A percentile compares a stretch with the other conserved stretches of the same genome.
Evolutionary conservation across 2,888 invertebrate species (phyloP).

Genomic region (Loripinus fragilis): DNA sequence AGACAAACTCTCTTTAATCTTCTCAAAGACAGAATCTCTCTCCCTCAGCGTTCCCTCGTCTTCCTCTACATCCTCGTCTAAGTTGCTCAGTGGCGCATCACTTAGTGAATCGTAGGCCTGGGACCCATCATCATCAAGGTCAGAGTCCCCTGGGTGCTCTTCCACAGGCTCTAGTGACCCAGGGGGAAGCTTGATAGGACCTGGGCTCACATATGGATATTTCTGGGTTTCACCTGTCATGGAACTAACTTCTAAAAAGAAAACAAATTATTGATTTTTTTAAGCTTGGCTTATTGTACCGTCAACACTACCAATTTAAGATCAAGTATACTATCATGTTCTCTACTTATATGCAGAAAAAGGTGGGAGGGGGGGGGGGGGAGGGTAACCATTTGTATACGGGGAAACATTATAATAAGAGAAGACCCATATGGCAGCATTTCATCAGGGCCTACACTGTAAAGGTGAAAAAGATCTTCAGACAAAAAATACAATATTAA

Average conservation of each 20-base stretch:
- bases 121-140: conserved; percentile 34
- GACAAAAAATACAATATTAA: no score
- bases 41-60: conserved; percentile 43
- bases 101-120: conserved; percentile 30
- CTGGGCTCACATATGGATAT: conserved; percentile 39
- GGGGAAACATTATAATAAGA: no score
- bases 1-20: conserved; percentile 64
- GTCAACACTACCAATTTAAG: no score
- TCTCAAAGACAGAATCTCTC: conserved; percentile 66
- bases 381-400: no score
- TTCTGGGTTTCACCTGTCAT: conserved; percentile 17
- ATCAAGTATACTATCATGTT: no score
- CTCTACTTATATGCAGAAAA: no score
- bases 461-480: no score
- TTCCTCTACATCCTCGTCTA: conserved; percentile 47
- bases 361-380: no score
- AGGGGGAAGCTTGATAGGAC: conserved; percentile 54
- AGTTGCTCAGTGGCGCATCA: conserved; percentile 41
- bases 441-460: no score
- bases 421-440: no score
- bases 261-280: no score
- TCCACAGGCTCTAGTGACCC: conserved; percentile 53
- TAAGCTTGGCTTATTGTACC: no score
- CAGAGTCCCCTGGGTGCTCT: conserved; percentile 53
- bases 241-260: neutral